Percentiles rank a stretch among this genome's conserved stretches.
Evolutionary conservation across 2,888 invertebrate genomes (phyloP).

Genomic region (Leucophora obtusa): DNA sequence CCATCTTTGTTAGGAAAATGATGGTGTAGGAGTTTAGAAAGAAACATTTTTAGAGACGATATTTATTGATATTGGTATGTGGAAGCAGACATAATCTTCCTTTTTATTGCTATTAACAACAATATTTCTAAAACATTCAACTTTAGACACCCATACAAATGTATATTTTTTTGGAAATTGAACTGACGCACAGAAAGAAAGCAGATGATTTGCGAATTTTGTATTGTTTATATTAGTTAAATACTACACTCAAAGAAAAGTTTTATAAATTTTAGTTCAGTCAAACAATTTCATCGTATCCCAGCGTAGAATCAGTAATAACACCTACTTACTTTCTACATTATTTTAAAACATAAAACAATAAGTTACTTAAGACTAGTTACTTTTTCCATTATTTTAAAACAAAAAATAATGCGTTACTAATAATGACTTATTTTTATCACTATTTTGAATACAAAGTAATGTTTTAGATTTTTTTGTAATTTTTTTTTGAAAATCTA

Average conservation of each 20-base stretch:
- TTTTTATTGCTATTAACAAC: slow-evolving; percentile 10
- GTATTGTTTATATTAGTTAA: background rate
- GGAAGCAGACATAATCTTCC: slow-evolving; percentile 47
- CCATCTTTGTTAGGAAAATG: background rate
- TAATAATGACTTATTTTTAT: too few relatives aligned
- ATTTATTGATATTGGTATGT: slow-evolving; percentile 16
- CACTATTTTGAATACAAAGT: too few relatives aligned
- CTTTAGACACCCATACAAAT: background rate
- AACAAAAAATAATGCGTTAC: too few relatives aligned
- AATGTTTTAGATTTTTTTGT: too few relatives aligned
- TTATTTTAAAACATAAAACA: too few relatives aligned
- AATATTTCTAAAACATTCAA: slow-evolving; percentile 17
- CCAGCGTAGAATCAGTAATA: too few relatives aligned
- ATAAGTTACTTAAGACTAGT: too few relatives aligned
- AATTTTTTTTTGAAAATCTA: too few relatives aligned
- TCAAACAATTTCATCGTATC: too few relatives aligned
- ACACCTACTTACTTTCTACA: too few relatives aligned
- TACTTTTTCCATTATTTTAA: too few relatives aligned
- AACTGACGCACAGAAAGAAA: slow-evolving; percentile 7
- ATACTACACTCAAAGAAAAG: background rate
- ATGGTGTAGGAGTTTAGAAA: background rate
- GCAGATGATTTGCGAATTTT: slow-evolving; percentile 22
- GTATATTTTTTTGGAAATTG: slow-evolving; percentile 7
- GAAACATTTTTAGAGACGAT: slow-evolving; percentile 5
- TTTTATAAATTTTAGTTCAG: background rate